phyloP scores from a whole-genome alignment of 1,140 invertebrate species.

The Maniola jurtina region DNA sequence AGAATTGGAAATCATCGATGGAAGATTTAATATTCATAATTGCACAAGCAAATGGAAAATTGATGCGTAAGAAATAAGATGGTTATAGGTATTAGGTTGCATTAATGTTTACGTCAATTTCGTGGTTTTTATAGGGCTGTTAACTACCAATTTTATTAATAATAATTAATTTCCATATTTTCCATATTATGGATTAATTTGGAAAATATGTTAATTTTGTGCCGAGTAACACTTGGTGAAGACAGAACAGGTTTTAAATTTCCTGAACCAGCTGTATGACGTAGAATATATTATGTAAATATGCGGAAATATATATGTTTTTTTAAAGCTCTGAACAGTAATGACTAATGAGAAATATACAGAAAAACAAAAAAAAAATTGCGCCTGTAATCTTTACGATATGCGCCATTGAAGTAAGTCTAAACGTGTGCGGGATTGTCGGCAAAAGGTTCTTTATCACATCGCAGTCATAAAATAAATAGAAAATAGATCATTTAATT shows the following conservation, averaged over 20 bases:
- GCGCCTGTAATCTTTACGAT: too few species aligned
- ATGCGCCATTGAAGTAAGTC: too few species aligned
- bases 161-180: slow-evolving; percentile 16
- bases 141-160: slow-evolving; percentile 7
- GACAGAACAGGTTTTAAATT: background rate
- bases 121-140: slow-evolving; percentile 21
- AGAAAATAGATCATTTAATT: too few species aligned
- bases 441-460: too few species aligned
- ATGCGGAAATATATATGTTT: too few species aligned
- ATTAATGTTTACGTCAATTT: slow-evolving; percentile 15
- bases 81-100: slow-evolving; percentile 15
- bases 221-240: background rate
- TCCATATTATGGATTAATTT: background rate
- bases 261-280: background rate
- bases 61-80: slow-evolving; percentile 14
- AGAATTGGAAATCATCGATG: background rate
- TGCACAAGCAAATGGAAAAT: slow-evolving; percentile 14
- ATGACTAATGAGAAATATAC: too few species aligned
- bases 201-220: background rate
- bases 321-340: too few species aligned
- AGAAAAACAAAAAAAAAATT: too few species aligned
- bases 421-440: too few species aligned
- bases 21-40: slow-evolving; percentile 26
- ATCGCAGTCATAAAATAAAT: too few species aligned
- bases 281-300: background rate